Evolutionary conservation across 2,888 invertebrate species (phyloP).

Genomic region (Peribatodes rhomboidaria): DNA sequence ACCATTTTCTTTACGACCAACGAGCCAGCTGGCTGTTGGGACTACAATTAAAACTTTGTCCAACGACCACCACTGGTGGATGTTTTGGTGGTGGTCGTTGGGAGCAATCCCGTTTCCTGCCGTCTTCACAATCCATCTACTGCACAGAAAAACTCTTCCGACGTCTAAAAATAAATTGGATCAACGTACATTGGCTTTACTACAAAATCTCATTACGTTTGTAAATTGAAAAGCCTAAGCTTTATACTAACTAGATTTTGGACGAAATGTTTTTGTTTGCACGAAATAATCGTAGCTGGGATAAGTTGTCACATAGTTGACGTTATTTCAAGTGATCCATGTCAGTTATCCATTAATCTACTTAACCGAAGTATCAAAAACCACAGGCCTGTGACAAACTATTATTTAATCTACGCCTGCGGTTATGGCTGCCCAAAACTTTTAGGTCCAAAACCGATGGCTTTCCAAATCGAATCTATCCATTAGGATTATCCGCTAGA

Average conservation of each 20-base stretch:
- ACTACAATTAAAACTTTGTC: too few species aligned
- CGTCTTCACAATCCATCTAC: too few species aligned
- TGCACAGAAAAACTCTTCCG: too few species aligned
- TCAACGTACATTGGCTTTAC: too few species aligned
- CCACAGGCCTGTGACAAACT: constrained; percentile 12
- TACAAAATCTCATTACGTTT: too few species aligned
- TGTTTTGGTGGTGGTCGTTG: too few species aligned
- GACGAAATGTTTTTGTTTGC: background rate
- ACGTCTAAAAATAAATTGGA: too few species aligned
- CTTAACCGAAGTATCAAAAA: constrained; percentile 15
- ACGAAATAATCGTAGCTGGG: background rate
- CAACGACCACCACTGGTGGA: too few species aligned
- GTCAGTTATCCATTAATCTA: constrained; percentile 20
- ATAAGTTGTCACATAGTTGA: background rate
- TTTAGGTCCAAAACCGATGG: constrained; percentile 17
- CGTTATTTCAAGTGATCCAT: constrained; percentile 16
- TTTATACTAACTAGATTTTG: background rate
- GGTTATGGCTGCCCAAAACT: constrained; percentile 19
- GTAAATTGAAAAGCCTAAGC: background rate
- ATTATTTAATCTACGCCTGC: constrained; percentile 4
- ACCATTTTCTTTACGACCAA: too few species aligned
- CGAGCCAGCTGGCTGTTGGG: too few species aligned
- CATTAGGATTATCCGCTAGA: constrained; percentile 20
- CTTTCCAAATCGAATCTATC: constrained; percentile 7
- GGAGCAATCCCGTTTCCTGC: too few species aligned